phyloP scores from a whole-genome alignment of 2,888 invertebrate species.

The Apodemia mormo region DNA sequence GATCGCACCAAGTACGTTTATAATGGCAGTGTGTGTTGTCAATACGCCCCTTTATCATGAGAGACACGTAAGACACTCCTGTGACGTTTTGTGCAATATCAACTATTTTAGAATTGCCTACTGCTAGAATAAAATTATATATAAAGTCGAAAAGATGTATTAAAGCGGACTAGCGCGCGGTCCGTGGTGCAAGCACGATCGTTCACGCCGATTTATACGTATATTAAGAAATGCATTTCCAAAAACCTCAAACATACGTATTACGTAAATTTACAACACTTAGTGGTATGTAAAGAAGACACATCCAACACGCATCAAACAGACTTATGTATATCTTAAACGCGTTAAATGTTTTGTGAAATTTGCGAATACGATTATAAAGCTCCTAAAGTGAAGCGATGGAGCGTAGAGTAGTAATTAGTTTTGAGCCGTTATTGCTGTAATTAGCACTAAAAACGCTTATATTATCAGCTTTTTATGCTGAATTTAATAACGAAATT shows the following conservation, averaged over 20 bases:
- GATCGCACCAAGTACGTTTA: conserved; percentile 62
- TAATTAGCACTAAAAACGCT: too few relatives aligned
- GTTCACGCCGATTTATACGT: conserved; percentile 64
- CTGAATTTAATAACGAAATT: too few relatives aligned
- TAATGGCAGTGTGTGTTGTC: conserved; percentile 77
- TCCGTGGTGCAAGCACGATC: conserved; percentile 75
- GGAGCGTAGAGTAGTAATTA: conserved; percentile 36
- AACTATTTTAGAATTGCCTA: conserved; percentile 62
- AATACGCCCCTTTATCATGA: conserved; percentile 51
- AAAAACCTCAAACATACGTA: conserved; percentile 70
- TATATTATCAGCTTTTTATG: not conserved
- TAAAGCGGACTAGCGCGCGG: conserved; percentile 64
- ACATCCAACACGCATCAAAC: conserved; percentile 73
- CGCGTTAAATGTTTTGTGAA: conserved; percentile 52
- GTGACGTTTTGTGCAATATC: conserved; percentile 70
- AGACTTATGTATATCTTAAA: conserved; percentile 52
- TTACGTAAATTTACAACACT: conserved; percentile 66
- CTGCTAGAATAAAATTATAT: conserved; percentile 64
- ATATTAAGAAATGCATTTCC: conserved; percentile 77
- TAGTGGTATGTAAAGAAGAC: conserved; percentile 75
- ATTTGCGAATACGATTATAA: conserved; percentile 47
- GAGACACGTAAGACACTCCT: conserved; percentile 66
- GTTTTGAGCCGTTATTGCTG: conserved; percentile 9
- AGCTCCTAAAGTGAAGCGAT: not conserved
- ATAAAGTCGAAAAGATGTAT: conserved; percentile 53